Evolutionary conservation across 2,888 invertebrate genomes (phyloP).

Genomic region (Venusia cambrica): DNA sequence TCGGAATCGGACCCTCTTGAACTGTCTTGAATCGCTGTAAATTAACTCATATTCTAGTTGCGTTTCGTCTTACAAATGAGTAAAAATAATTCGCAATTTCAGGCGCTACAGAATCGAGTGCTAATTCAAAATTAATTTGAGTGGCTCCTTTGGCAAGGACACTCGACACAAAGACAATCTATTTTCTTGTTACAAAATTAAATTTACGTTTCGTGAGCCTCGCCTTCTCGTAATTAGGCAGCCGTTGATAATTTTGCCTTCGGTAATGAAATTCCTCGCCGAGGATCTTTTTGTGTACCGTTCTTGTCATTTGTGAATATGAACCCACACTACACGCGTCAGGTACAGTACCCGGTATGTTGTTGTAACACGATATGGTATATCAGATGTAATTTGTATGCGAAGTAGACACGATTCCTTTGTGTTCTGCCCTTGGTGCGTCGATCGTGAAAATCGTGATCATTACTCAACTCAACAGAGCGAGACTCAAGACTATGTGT

Average conservation of each 20-base stretch:
- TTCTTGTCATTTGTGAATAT: slow-evolving; percentile 9
- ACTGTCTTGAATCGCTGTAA: no score
- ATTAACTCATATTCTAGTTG: no score
- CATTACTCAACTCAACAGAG: slow-evolving; percentile 45
- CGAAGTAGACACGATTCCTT: slow-evolving; percentile 35
- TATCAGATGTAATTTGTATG: slow-evolving; percentile 30
- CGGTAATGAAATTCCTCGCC: slow-evolving; percentile 14
- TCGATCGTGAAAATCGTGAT: slow-evolving; percentile 38
- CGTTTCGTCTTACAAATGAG: no score
- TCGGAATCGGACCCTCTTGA: no score
- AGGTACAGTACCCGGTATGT: no score
- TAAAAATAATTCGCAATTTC: slow-evolving; percentile 9
- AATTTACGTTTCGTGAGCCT: slow-evolving; percentile 11
- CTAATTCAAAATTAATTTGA: slow-evolving; percentile 18
- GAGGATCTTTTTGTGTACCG: slow-evolving; percentile 12
- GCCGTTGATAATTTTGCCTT: slow-evolving; percentile 12
- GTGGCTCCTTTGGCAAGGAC: slow-evolving; percentile 10
- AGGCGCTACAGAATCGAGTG: slow-evolving; percentile 13
- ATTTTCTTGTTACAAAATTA: slow-evolving; percentile 11
- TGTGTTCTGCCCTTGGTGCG: slow-evolving; percentile 48
- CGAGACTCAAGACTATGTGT: slow-evolving; percentile 31
- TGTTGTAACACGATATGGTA: slow-evolving; percentile 19
- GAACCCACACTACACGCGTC: slow-evolving; percentile 16
- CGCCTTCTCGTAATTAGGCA: slow-evolving; percentile 11
- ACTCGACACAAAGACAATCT: slow-evolving; percentile 10